Evolutionary conservation across 2,113 vertebrate genomes (phyloP).

Genomic region (Notothenia rossii): DNA sequence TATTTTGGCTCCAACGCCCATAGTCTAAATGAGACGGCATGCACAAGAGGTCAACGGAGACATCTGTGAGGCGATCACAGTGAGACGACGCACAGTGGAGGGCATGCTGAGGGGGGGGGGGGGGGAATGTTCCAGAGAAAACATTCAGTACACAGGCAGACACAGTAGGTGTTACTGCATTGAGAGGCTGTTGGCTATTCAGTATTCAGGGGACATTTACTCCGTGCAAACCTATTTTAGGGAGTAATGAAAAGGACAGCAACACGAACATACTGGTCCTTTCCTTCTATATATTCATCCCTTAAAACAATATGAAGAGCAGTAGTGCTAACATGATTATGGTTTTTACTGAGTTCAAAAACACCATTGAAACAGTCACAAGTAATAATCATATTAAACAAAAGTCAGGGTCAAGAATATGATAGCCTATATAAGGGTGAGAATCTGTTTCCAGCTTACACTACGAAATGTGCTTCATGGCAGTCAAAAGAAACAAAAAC

Average conservation of each 20-base stretch:
- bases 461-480: conserved; percentile 56
- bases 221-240: conserved; percentile 22
- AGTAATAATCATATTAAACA: conserved; percentile 65
- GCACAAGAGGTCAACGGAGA: neutral
- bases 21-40: neutral
- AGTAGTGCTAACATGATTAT: conserved; percentile 39
- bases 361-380: conserved; percentile 71
- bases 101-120: conserved; percentile 51
- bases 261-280: conserved; percentile 2
- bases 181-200: conserved; percentile 9
- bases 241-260: conserved; percentile 15
- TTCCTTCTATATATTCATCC: conserved; percentile 39
- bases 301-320: conserved; percentile 52
- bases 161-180: conserved; percentile 45
- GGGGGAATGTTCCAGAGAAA: conserved; percentile 49
- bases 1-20: conserved; percentile 12
- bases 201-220: conserved; percentile 21
- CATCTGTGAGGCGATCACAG: neutral
- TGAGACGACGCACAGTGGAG: conserved; percentile 11
- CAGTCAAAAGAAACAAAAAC: conserved; percentile 40
- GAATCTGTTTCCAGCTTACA: conserved; percentile 53
- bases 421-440: conserved; percentile 55
- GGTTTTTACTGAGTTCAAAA: conserved; percentile 39
- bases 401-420: conserved; percentile 57
- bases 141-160: conserved; percentile 51